Percentiles rank a stretch among this genome's conserved stretches.
phyloP scores from a whole-genome alignment of 2,797 vertebrate species.

The Gymnodraco acuticeps region DNA sequence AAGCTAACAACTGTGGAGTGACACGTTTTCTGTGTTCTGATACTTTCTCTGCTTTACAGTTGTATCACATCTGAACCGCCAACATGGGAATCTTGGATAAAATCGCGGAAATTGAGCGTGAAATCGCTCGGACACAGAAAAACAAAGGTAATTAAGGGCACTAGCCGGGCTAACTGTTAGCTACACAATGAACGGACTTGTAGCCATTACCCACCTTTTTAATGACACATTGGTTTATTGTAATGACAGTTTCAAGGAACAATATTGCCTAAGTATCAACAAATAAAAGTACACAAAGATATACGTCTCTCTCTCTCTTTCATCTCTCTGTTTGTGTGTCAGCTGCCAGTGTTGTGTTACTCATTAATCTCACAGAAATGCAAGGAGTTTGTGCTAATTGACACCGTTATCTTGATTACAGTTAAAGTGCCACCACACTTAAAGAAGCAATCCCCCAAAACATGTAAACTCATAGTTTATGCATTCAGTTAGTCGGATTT shows the following conservation, averaged over 20 bases:
- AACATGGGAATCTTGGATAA: constrained; percentile 96
- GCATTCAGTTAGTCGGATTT: not conserved
- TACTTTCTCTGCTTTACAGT: constrained; percentile 39
- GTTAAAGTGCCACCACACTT: not conserved
- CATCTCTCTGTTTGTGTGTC: not conserved
- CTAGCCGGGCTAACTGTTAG: constrained; percentile 28
- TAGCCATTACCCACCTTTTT: not conserved
- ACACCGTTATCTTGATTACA: constrained; percentile 1
- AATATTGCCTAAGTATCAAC: too few species aligned
- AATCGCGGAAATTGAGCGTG: constrained; percentile 96
- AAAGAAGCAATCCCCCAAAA: not conserved
- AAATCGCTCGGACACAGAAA: constrained; percentile 97
- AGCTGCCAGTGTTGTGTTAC: constrained; percentile 14
- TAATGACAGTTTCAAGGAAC: too few species aligned
- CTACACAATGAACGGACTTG: constrained; percentile 16
- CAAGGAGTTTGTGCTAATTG: not conserved
- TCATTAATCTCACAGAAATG: not conserved
- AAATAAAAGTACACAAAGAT: too few species aligned
- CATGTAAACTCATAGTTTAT: not conserved
- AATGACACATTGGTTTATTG: too few species aligned
- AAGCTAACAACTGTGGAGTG: constrained; percentile 59
- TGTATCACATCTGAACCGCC: constrained; percentile 15
- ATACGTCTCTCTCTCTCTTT: not conserved
- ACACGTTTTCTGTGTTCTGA: constrained; percentile 65
- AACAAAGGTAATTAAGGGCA: constrained; percentile 91